phyloP scores from a whole-genome alignment of 2,888 invertebrate genomes.

The Nebria brevicollis region DNA sequence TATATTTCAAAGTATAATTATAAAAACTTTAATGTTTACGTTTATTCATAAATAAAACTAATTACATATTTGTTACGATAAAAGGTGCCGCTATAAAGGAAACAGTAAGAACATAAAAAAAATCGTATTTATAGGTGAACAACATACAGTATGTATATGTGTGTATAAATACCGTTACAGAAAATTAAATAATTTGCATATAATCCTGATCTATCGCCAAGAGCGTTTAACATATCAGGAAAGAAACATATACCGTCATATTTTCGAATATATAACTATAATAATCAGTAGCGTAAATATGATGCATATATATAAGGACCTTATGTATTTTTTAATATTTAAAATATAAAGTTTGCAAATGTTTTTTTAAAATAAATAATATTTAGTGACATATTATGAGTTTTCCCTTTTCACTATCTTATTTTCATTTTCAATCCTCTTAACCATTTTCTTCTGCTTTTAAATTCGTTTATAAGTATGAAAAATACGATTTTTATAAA shows the following conservation, averaged over 20 bases:
- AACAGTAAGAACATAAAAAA: background rate
- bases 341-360: too few relatives aligned
- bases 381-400: too few relatives aligned
- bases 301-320: too few relatives aligned
- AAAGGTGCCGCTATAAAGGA: background rate
- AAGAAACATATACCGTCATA: background rate
- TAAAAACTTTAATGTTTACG: too few relatives aligned
- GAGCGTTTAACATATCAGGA: background rate
- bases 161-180: slow-evolving; percentile 7
- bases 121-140: slow-evolving; percentile 19
- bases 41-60: too few relatives aligned
- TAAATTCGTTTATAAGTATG: background rate
- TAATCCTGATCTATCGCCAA: slow-evolving; percentile 39
- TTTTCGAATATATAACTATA: background rate
- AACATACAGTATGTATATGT: slow-evolving; percentile 13
- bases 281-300: too few relatives aligned
- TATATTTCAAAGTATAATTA: too few relatives aligned
- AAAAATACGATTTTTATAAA: background rate
- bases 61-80: background rate
- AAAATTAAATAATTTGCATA: slow-evolving; percentile 32
- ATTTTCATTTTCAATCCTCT: slow-evolving; percentile 29
- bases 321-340: too few relatives aligned
- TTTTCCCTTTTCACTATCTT: slow-evolving; percentile 13
- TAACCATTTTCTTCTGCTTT: background rate
- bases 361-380: too few relatives aligned